Evolutionary conservation across 2,113 vertebrate species (phyloP).

Genomic region (Myodes glareolus): DNA sequence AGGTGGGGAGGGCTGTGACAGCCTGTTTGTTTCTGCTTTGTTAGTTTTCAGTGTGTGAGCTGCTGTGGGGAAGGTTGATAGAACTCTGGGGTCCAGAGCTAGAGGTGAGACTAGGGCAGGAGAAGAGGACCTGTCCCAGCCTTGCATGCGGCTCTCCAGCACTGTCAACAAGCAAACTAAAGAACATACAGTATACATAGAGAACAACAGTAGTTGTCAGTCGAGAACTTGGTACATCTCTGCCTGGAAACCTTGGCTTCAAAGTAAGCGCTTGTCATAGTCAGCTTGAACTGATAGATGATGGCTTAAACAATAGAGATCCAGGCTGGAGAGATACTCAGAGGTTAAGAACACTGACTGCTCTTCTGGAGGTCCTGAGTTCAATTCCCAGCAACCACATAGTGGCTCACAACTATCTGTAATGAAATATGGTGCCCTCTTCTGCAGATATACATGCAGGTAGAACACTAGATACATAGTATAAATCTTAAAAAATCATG

Average conservation of each 20-base stretch:
- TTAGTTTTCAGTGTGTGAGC: not conserved
- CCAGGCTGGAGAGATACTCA: no score
- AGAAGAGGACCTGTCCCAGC: not conserved
- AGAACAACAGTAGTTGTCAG: not conserved
- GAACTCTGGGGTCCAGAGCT: not conserved
- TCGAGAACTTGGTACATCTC: not conserved
- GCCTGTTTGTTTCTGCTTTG: not conserved
- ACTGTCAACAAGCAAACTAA: not conserved
- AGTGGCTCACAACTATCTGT: no score
- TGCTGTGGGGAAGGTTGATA: not conserved
- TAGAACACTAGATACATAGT: no score
- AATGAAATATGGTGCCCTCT: no score
- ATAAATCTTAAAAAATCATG: no score
- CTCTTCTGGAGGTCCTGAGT: no score
- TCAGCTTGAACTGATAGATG: not conserved
- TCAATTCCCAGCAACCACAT: no score
- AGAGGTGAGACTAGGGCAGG: not conserved
- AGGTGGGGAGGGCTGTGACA: not conserved
- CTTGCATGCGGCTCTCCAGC: not conserved
- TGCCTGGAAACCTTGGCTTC: not conserved
- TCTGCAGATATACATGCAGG: no score
- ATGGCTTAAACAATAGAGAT: not conserved
- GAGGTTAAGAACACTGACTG: no score
- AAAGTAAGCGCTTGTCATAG: not conserved
- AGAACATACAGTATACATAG: not conserved